A percentile compares a stretch with the other conserved stretches of the same genome.
phyloP scores from a whole-genome alignment of 2,888 invertebrate species.

The Netelia virgata region DNA sequence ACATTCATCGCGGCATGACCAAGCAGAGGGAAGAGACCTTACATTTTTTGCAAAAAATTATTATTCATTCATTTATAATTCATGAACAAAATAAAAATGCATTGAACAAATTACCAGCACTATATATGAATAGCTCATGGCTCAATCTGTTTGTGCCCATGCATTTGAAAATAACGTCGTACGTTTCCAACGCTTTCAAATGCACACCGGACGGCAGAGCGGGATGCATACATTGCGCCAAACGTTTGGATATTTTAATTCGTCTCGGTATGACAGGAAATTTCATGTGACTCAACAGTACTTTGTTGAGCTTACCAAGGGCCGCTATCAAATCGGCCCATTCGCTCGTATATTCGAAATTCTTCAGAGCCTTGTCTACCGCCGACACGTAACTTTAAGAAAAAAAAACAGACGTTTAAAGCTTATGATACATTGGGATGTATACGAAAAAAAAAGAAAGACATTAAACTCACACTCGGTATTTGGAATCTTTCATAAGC shows the following conservation, averaged over 20 bases:
- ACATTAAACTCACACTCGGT: slow-evolving; percentile 87
- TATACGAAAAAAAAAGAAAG: slow-evolving; percentile 18
- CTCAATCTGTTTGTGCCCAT: slow-evolving; percentile 93
- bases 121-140: slow-evolving; percentile 94
- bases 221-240: slow-evolving; percentile 97
- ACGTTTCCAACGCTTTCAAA: slow-evolving; percentile 95
- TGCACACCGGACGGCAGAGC: slow-evolving; percentile 96
- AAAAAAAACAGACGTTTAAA: slow-evolving; percentile 56
- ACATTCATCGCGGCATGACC: slow-evolving; percentile 96
- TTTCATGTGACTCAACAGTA: slow-evolving; percentile 91
- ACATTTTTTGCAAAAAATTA: slow-evolving; percentile 41
- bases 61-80: slow-evolving; percentile 4
- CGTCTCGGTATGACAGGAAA: slow-evolving; percentile 94
- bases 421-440: not conserved
- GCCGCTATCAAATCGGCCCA: slow-evolving; percentile 98
- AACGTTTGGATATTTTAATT: slow-evolving; percentile 94
- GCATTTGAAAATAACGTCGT: slow-evolving; percentile 95
- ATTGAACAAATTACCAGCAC: slow-evolving; percentile 86
- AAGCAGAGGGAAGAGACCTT: slow-evolving; percentile 94
- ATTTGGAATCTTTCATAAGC: slow-evolving; percentile 93
- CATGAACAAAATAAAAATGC: slow-evolving; percentile 10
- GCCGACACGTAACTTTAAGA: slow-evolving; percentile 88
- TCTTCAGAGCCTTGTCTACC: slow-evolving; percentile 95
- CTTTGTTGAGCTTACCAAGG: slow-evolving; percentile 95
- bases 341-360: slow-evolving; percentile 97